Conservation (phyloP, 92 coral and sea anemone genomes). For the Parazoanthus atlanticus region DNA sequence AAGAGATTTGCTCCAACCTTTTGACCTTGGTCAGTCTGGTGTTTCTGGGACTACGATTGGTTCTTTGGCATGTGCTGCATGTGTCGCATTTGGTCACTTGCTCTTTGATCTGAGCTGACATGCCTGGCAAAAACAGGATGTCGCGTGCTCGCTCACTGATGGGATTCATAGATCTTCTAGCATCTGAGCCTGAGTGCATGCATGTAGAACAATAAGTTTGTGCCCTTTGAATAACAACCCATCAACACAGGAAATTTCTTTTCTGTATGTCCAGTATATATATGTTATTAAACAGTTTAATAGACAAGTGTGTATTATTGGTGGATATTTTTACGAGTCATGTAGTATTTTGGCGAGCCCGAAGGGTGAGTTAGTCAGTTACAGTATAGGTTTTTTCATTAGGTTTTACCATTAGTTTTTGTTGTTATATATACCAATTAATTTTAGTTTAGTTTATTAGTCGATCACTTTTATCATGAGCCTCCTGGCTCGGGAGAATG, state of each 20-base stretch:
- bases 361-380: no score
- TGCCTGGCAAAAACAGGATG: constrained; percentile 8
- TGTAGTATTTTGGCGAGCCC: no score
- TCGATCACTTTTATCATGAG: no score
- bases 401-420: no score
- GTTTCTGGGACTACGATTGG: background rate
- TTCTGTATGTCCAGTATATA: constrained; percentile 51
- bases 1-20: background rate
- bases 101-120: background rate
- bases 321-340: no score
- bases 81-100: no score
- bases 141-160: constrained; percentile 7
- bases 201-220: constrained; percentile 30
- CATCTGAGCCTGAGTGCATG: background rate
- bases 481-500: no score
- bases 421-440: no score
- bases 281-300: no score
- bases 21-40: background rate
- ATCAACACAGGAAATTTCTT: constrained; percentile 52
- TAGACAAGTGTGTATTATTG: no score
- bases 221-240: constrained; percentile 49
- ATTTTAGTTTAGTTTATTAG: no score
- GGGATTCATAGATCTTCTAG: background rate
- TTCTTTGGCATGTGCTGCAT: background rate
- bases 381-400: no score